A percentile compares a stretch with the other conserved stretches of the same genome.
These are phyloP conservation scores for Acrocephalus arundinaceus DNA, from an alignment of 2,113 vertebrate genomes.

Conservation along the genomic window DNA sequence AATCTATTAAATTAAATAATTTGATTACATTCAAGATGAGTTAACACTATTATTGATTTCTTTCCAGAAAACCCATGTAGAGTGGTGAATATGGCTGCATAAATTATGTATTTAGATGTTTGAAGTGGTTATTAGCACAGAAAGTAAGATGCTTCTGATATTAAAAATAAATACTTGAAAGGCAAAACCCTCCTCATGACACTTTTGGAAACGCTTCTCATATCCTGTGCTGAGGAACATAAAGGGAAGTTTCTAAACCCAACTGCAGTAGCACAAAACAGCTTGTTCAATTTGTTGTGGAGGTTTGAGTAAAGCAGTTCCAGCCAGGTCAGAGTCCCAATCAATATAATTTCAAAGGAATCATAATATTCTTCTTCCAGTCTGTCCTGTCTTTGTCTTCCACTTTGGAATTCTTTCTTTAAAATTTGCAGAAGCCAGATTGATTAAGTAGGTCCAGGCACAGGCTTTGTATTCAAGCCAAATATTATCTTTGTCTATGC, in stretches of 20 bases:
- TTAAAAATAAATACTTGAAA: not conserved
- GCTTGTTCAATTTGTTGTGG: fast-evolving
- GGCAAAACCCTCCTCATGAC: not conserved
- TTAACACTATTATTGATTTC: not conserved
- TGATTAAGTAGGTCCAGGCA: not conserved
- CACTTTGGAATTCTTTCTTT: not conserved
- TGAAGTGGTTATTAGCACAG: not conserved
- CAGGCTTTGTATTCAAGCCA: not conserved
- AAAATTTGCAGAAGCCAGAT: not conserved
- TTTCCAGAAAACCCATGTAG: not conserved
- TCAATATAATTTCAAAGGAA: not conserved
- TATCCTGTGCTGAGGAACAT: not conserved
- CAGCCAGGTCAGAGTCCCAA: not conserved
- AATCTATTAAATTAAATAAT: not conserved
- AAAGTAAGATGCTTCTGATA: not conserved
- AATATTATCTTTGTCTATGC: not conserved
- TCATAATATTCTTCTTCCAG: not conserved
- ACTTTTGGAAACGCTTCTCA: not conserved
- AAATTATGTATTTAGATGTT: not conserved
- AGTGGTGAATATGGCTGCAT: not conserved
- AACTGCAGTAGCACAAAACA: not conserved
- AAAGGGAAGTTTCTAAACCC: not conserved
- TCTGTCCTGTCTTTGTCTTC: not conserved
- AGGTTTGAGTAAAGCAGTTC: not conserved
- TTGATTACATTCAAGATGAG: not conserved